A percentile compares a stretch with the other conserved stretches of the same genome.
These are phyloP conservation scores for Rhinogobius similis DNA, from an alignment of 2,113 vertebrate genomes.

Conservation along the genomic window DNA sequence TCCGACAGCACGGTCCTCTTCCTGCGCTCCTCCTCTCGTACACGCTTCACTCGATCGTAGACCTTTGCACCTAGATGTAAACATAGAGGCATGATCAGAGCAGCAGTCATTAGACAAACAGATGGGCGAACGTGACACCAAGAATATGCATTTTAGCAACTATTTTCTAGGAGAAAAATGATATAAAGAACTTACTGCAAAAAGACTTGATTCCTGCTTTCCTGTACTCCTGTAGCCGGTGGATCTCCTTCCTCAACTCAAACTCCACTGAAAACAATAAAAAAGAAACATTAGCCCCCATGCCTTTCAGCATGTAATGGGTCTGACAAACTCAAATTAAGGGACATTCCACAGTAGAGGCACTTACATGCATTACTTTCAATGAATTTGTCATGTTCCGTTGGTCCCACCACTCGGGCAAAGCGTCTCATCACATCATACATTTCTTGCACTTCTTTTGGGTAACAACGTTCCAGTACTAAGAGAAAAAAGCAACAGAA, in stretches of 20 bases:
- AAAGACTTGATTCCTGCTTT: conserved; percentile 93
- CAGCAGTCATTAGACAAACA: too few relatives aligned
- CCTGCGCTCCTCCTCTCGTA: conserved; percentile 88
- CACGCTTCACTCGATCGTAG: conserved; percentile 88
- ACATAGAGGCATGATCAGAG: too few relatives aligned
- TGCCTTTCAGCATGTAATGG: too few relatives aligned
- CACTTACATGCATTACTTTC: conserved; percentile 93
- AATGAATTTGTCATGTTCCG: conserved; percentile 96
- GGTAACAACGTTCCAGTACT: conserved; percentile 95
- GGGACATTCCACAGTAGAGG: background rate
- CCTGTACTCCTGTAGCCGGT: conserved; percentile 92
- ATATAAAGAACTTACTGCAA: conserved; percentile 85
- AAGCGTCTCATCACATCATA: conserved; percentile 93
- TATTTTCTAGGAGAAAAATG: background rate
- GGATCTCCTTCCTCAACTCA: conserved; percentile 92
- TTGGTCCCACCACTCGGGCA: conserved; percentile 88
- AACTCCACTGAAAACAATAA: conserved; percentile 87
- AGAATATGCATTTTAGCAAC: background rate
- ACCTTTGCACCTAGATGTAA: conserved; percentile 85
- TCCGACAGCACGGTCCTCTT: conserved; percentile 94
- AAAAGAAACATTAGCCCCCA: background rate
- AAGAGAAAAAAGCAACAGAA: conserved; percentile 9
- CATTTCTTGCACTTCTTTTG: conserved; percentile 94
- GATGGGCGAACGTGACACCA: background rate
- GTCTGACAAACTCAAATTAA: background rate